Base-by-base conservation (phyloP, 35 echinoderm and acorn worm genomes). In the Diadema setosum region DNA sequence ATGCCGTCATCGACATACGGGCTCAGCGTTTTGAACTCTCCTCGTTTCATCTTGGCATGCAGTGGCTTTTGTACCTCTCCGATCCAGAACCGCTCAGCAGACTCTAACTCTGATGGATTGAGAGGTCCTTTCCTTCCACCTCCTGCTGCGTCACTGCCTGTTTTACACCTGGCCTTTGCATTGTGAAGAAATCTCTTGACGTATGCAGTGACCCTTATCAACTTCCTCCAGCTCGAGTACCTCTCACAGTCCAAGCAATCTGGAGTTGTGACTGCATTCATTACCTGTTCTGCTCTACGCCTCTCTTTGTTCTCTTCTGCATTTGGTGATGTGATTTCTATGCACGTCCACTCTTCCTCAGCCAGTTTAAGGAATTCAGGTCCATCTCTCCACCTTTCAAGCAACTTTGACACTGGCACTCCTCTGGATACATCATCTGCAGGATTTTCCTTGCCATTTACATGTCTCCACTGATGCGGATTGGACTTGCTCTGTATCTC, bases 351-450 rank as follows among this genome's bases (percentile, higher is more conserved):
- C 39, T 84, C 39, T 48, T 88, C 80, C 64, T 89, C 86, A 24
- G 91, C 48, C 23, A 58, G 45, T 20, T 24, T 39, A 0, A 89
- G 63, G 81, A 93, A 93, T 17, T 70, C 59, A 39, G 91, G 86
- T 58, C 76, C 86, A 14, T 26, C 3, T 78, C 48, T 46, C 86
- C 91, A 93, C 30, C 83, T n/a, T 20, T 69, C 73, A 44, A 55
- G 60, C 32, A 89, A 41, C 58, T 70, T 9, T 70, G 25, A 27
- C 5, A 46, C 32, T 24, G 81, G 81, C 39, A 93, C 84, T 24
- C 91, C 91, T 75, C 78, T 49, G 6, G 86, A 93, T 15, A 93
- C 61, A 40, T 93, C 86, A 31, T 93, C 91, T 5, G 81, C 91
- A 7, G 80, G 12, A 75, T 89, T 89, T 3, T 20, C 23, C 41